Evolutionary conservation across 2,888 invertebrate genomes (phyloP), one percentile per base, ranked within the genome.

Genomic region (Achlya flavicornis): DNA sequence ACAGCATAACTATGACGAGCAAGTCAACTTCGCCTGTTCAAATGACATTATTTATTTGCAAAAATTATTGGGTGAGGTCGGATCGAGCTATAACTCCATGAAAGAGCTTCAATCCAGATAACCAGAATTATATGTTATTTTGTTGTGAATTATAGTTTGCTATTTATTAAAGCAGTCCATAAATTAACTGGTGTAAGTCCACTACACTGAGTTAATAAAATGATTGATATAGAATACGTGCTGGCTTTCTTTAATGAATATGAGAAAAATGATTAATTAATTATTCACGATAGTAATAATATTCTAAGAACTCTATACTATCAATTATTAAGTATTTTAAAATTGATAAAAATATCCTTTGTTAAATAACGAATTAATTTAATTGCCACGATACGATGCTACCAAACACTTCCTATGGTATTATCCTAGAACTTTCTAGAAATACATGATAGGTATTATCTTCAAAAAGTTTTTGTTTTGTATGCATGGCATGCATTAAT

Each of bases 401-500:
- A n/a, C 46, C n/a, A 46, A n/a, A n/a, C n/a, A n/a, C 10, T 6
- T n/a, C n/a, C 14, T 35, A 35, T 26, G 26, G 26, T 26, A 35
- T 46, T n/a, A 48, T 48, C 7, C 19, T 10, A 10, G 14, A 10
- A 53, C 46, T 6, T n/a, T n/a, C 10, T 8, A 53, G 6, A 19
- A 53, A 19, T 5, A 0, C 14, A 53, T 53, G 5, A 48, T 53
- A n/a, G n/a, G n/a, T n/a, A 53, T 10, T 8, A 8, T n/a, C 10
- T 19, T 0, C 19, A 53, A 10, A 19, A 7, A 19, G 3, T 19
- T 4, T 16, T 16, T 53, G 1, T n/a, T 16, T 1, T 16, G 4
- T 4, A 66, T 66, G 63, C 65, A 74, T 80, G 79, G 75, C 78
- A 74, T 80, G 79, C 76, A 81, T 77, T 73, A 78, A 75, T 75